phyloP scores from a whole-genome alignment of 2,113 vertebrate genomes.

The Alethe diademata region DNA sequence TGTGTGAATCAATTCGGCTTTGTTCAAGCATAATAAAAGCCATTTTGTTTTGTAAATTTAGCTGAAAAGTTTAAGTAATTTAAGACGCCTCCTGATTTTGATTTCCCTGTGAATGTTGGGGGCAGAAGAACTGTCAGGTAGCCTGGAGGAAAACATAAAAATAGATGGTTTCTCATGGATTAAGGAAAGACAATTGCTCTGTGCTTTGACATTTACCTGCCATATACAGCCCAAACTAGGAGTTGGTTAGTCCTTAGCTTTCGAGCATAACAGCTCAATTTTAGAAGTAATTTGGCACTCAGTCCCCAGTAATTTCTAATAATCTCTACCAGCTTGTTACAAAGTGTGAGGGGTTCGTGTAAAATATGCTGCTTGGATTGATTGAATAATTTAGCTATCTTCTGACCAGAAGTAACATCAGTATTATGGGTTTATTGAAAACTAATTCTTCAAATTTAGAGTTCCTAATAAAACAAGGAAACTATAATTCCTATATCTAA shows the following conservation, averaged over 20 bases:
- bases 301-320: neutral
- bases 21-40: conserved; percentile 26
- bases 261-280: neutral
- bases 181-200: neutral
- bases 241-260: neutral
- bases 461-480: neutral
- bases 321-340: neutral
- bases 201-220: neutral
- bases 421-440: neutral
- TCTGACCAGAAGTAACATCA: neutral
- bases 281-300: neutral
- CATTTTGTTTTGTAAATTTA: conserved; percentile 64
- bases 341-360: neutral
- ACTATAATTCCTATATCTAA: neutral
- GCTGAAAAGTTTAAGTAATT: conserved; percentile 1
- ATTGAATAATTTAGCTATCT: neutral
- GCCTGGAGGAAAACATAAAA: conserved; percentile 31
- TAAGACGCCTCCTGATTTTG: conserved; percentile 8
- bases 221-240: neutral
- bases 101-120: conserved; percentile 59
- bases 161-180: conserved; percentile 27
- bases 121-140: conserved; percentile 39
- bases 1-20: conserved; percentile 15
- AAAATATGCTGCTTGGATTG: neutral
- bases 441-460: neutral